These are phyloP conservation scores for Rhopalosiphum padi DNA, from an alignment of 1,140 invertebrate species.

Conservation along the genomic window DNA sequence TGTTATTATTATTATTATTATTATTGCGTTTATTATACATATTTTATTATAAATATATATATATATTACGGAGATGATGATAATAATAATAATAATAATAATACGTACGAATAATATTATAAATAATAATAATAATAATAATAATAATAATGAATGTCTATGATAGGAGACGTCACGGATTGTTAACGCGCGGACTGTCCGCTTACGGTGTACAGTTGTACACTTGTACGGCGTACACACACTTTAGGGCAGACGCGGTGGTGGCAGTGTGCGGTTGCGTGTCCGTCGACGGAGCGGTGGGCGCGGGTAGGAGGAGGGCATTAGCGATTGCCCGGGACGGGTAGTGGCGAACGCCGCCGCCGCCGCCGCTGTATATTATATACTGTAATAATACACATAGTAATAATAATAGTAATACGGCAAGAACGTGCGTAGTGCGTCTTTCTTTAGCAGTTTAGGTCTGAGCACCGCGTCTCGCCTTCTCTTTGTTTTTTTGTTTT, in stretches of 20 bases:
- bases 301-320: not conserved
- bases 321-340: not conserved
- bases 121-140: too few relatives aligned
- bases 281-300: too few relatives aligned
- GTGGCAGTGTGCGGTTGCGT: too few relatives aligned
- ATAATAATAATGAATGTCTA: too few relatives aligned
- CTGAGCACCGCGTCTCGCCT: not conserved
- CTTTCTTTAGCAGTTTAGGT: not conserved
- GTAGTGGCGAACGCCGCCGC: not conserved
- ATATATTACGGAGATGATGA: not conserved
- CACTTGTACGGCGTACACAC: not conserved
- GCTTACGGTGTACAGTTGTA: not conserved
- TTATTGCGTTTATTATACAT: not conserved
- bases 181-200: not conserved
- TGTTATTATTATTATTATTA: not conserved
- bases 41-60: too few relatives aligned
- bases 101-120: not conserved
- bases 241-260: too few relatives aligned
- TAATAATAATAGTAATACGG: too few relatives aligned
- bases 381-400: too few relatives aligned
- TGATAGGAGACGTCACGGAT: not conserved
- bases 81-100: not conserved
- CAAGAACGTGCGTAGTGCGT: not conserved
- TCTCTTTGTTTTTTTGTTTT: not conserved
- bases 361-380: too few relatives aligned